These are phyloP conservation scores for Lasioglossum figueresi DNA, from an alignment of 2,888 invertebrate species.

Conservation along the genomic window DNA sequence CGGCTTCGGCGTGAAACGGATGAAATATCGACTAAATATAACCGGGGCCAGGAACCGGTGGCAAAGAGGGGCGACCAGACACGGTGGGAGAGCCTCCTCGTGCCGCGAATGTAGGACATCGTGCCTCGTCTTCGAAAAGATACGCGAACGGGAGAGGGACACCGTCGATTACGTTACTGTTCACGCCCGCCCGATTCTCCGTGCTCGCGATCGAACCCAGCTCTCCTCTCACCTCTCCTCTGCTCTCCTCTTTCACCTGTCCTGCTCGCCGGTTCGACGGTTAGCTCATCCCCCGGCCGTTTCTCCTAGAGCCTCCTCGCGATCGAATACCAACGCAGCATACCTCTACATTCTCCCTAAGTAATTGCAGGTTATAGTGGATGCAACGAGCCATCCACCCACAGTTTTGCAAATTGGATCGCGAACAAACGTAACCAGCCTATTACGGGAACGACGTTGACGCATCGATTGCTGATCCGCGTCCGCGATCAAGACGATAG, in stretches of 20 bases:
- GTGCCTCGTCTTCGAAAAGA: conserved; percentile 71
- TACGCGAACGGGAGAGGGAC: conserved; percentile 56
- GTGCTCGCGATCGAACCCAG: conserved; percentile 7
- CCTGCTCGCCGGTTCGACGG: background rate
- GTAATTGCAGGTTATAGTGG: background rate
- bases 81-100: conserved; percentile 68
- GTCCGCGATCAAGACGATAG: background rate
- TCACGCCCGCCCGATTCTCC: conserved; percentile 37
- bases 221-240: background rate
- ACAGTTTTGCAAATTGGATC: background rate
- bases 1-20: conserved; percentile 77
- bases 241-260: background rate
- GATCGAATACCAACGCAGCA: background rate
- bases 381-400: background rate
- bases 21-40: conserved; percentile 81
- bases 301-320: background rate
- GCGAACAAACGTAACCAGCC: background rate
- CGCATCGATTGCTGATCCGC: background rate
- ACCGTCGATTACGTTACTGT: conserved; percentile 61
- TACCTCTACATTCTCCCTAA: background rate
- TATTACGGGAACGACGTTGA: background rate
- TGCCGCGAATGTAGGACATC: conserved; percentile 78
- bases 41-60: conserved; percentile 74
- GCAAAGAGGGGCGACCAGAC: conserved; percentile 68
- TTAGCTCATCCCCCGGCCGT: background rate